phyloP scores from a whole-genome alignment of 2,113 vertebrate species.

The Herpailurus yagouaroundi region DNA sequence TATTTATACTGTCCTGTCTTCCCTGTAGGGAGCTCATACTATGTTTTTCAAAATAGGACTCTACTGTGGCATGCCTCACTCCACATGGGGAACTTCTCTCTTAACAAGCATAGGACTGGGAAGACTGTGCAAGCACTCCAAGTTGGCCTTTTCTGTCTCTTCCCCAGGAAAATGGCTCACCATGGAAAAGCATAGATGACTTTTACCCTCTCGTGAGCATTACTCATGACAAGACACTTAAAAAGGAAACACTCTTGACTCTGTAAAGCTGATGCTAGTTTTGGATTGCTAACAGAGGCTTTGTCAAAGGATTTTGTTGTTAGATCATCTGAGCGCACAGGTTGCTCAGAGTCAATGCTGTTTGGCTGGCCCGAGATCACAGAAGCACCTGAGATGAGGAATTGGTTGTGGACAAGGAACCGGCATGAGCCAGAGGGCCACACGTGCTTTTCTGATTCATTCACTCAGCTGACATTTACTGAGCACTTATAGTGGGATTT shows the following conservation, averaged over 20 bases:
- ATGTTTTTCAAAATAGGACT: not conserved
- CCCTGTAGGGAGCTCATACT: not conserved
- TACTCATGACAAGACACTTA: not conserved
- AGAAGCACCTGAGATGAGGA: not conserved
- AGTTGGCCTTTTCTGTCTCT: not conserved
- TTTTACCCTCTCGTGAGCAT: not conserved
- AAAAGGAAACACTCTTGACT: not conserved
- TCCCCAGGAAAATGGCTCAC: not conserved
- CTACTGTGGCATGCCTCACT: not conserved
- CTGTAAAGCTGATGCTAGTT: not conserved
- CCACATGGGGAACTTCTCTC: not conserved
- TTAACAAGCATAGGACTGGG: not conserved
- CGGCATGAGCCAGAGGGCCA: not conserved
- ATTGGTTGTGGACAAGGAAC: not conserved
- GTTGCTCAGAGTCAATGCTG: not conserved
- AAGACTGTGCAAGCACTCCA: fast-evolving
- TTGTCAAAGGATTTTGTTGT: not conserved
- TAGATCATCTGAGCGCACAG: not conserved
- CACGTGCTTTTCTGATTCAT: not conserved
- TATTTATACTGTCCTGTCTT: not conserved
- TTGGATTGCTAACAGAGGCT: not conserved
- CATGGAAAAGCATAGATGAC: not conserved
- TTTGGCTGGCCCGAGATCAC: not conserved
- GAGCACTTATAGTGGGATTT: not conserved
- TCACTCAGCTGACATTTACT: not conserved